A percentile compares a stretch with the other conserved stretches of the same genome.
Evolutionary conservation across 2,888 invertebrate genomes (phyloP).

Genomic region (Drosophila anomalipes): DNA sequence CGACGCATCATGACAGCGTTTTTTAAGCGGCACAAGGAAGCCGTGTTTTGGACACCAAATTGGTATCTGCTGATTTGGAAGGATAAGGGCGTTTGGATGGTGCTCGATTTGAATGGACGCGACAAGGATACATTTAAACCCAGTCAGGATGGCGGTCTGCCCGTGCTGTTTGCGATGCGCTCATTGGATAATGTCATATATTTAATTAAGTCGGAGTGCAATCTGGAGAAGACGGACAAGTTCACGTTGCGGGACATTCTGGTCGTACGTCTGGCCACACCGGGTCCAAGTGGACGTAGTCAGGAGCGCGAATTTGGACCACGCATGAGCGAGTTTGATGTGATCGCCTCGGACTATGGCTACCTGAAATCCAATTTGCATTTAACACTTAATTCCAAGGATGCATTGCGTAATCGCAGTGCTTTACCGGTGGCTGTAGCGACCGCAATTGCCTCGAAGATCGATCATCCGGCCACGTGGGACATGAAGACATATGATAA

Average conservation of each 20-base stretch:
- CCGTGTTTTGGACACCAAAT: conserved; percentile 64
- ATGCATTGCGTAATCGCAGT: conserved; percentile 79
- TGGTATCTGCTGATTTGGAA: conserved; percentile 83
- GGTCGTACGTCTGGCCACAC: conserved; percentile 73
- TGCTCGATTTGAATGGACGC: conserved; percentile 83
- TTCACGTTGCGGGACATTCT: conserved; percentile 78
- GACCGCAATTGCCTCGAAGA: conserved; percentile 80
- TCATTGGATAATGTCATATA: conserved; percentile 77
- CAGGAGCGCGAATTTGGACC: conserved; percentile 70
- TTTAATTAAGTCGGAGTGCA: conserved; percentile 74
- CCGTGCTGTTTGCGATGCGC: conserved; percentile 76
- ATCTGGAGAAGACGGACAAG: conserved; percentile 52
- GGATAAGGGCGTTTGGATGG: conserved; percentile 74
- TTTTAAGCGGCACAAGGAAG: conserved; percentile 69
- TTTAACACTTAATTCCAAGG: conserved; percentile 75
- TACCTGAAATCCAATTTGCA: conserved; percentile 75
- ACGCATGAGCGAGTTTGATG: conserved; percentile 76
- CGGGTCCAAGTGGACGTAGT: conserved; percentile 65
- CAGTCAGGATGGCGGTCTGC: conserved; percentile 67
- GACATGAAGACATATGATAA: conserved; percentile 77
- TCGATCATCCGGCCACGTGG: conserved; percentile 84
- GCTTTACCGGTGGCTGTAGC: conserved; percentile 79
- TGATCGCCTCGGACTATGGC: conserved; percentile 81
- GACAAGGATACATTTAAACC: conserved; percentile 57
- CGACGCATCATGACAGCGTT: conserved; percentile 64